A percentile compares a stretch with the other conserved stretches of the same genome.
phyloP scores from a whole-genome alignment of 2,888 invertebrate genomes.

The Drosophila tanythrix region DNA sequence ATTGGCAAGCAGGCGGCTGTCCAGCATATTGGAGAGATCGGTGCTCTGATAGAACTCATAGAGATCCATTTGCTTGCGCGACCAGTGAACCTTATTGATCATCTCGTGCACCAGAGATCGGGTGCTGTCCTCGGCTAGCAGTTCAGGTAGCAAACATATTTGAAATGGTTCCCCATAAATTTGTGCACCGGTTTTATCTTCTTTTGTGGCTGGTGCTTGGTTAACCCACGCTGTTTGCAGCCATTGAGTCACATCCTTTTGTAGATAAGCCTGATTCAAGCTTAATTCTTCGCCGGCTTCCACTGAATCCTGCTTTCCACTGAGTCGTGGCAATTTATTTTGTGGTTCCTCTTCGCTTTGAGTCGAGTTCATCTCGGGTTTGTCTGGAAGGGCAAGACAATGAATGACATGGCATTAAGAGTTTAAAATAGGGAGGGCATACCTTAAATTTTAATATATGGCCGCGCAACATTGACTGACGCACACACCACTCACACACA shows the following conservation, averaged over 20 bases:
- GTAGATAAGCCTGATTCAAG: conserved; percentile 62
- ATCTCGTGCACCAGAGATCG: conserved; percentile 89
- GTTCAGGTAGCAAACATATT: conserved; percentile 88
- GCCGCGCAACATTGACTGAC: conserved; percentile 40
- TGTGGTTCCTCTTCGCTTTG: conserved; percentile 52
- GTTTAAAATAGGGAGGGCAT: conserved; percentile 63
- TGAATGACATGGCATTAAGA: conserved; percentile 81
- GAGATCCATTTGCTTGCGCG: conserved; percentile 92
- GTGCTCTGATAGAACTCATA: conserved; percentile 94
- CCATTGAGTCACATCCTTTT: conserved; percentile 60
- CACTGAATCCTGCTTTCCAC: conserved; percentile 17
- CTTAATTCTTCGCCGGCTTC: conserved; percentile 44
- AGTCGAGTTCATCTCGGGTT: conserved; percentile 26
- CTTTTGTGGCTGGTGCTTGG: conserved; percentile 45
- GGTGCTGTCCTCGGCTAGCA: conserved; percentile 87
- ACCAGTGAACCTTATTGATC: conserved; percentile 89
- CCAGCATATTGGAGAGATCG: conserved; percentile 87
- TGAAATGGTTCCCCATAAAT: conserved; percentile 89
- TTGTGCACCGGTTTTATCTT: conserved; percentile 64
- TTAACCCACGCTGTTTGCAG: conserved; percentile 64
- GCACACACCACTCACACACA: conserved; percentile 49
- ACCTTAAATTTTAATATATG: conserved; percentile 79
- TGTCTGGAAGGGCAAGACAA: conserved; percentile 71
- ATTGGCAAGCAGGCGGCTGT: conserved; percentile 86
- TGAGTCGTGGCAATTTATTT: conserved; percentile 61